These are phyloP conservation scores for Nomada flava DNA, from an alignment of 2,888 invertebrate genomes.

Conservation along the genomic window DNA sequence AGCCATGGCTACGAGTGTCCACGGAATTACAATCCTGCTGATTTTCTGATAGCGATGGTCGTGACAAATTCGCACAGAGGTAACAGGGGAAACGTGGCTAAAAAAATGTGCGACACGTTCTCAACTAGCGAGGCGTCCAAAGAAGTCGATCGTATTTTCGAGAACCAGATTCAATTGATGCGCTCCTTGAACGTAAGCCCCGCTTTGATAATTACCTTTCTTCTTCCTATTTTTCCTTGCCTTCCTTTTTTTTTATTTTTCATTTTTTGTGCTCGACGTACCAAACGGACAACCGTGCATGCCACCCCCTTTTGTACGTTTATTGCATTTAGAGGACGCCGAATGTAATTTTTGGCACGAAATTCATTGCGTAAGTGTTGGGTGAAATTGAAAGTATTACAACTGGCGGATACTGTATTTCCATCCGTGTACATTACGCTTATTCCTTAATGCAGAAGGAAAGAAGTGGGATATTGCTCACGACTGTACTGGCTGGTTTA, in stretches of 20 bases:
- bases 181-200: not conserved
- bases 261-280: too few relatives aligned
- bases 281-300: too few relatives aligned
- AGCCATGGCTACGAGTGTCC: constrained; percentile 92
- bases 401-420: not conserved
- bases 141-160: constrained; percentile 90
- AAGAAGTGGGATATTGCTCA: constrained; percentile 88
- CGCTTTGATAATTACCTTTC: too few relatives aligned
- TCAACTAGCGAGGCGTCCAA: constrained; percentile 91
- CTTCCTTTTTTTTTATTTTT: not conserved
- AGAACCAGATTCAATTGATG: constrained; percentile 86
- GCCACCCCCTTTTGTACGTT: not conserved
- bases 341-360: not conserved
- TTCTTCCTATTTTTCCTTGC: too few relatives aligned
- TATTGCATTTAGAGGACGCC: constrained; percentile 1
- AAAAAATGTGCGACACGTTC: constrained; percentile 91
- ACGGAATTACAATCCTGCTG: constrained; percentile 94
- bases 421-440: not conserved
- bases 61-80: constrained; percentile 93
- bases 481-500: constrained; percentile 92
- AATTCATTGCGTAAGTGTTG: constrained; percentile 28
- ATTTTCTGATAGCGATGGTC: constrained; percentile 93
- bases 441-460: constrained; percentile 80
- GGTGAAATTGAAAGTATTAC: not conserved
- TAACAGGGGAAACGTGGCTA: constrained; percentile 89